Conservation (phyloP, 1,140 invertebrate genomes). For the Conus ventricosus region DNA sequence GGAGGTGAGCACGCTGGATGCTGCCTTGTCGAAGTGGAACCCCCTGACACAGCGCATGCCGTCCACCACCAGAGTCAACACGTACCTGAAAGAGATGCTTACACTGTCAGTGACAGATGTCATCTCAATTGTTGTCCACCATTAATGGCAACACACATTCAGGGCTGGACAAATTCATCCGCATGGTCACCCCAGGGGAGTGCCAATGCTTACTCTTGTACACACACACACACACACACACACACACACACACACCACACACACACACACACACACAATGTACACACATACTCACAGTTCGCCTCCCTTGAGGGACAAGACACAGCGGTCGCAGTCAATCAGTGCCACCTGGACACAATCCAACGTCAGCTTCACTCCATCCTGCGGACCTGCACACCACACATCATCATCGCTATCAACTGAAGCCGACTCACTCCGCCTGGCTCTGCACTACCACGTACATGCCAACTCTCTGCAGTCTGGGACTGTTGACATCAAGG, state of each 20-base stretch:
- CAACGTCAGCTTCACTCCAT: slow-evolving; percentile 90
- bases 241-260: too few relatives aligned
- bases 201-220: not conserved
- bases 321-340: slow-evolving; percentile 89
- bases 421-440: too few relatives aligned
- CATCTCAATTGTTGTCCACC: too few relatives aligned
- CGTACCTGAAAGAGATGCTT: slow-evolving; percentile 76
- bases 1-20: slow-evolving; percentile 95
- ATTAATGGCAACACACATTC: too few relatives aligned
- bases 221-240: not conserved
- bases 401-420: not conserved
- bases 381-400: slow-evolving; percentile 84
- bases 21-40: slow-evolving; percentile 96
- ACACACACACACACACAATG: too few relatives aligned
- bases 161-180: too few relatives aligned
- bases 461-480: too few relatives aligned
- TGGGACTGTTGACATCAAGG: too few relatives aligned
- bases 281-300: slow-evolving; percentile 83
- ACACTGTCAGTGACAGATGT: not conserved
- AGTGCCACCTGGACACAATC: slow-evolving; percentile 92
- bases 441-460: too few relatives aligned
- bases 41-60: slow-evolving; percentile 94
- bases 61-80: slow-evolving; percentile 95
- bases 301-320: slow-evolving; percentile 94
- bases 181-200: too few relatives aligned